Evolutionary conservation across 2,113 vertebrate species (phyloP).

Genomic region (Microcebus griseorufus): DNA sequence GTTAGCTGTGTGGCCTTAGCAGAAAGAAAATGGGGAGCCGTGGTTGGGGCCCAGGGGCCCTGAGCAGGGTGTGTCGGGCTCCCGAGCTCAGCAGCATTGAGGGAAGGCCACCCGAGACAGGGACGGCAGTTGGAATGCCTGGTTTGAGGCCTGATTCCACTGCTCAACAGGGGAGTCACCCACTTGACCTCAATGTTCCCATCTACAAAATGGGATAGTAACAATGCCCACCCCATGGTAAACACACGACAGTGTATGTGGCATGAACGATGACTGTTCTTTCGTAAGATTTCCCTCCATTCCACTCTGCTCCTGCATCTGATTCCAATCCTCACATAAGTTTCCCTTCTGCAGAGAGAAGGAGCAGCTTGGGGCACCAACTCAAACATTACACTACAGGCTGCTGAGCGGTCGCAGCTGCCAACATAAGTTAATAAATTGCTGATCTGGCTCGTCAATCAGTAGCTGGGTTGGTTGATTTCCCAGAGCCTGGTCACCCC

Average conservation of each 20-base stretch:
- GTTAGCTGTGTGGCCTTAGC: background rate
- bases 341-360: background rate
- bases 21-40: background rate
- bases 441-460: conserved; percentile 69
- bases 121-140: background rate
- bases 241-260: too few relatives aligned
- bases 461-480: conserved; percentile 65
- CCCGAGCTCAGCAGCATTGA: background rate
- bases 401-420: conserved; percentile 23
- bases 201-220: background rate
- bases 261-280: background rate
- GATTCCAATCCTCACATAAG: background rate
- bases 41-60: background rate
- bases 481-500: conserved; percentile 72
- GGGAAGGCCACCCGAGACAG: background rate
- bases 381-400: background rate
- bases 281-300: background rate
- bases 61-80: background rate
- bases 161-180: background rate
- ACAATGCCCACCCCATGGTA: too few relatives aligned
- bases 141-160: background rate
- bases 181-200: background rate
- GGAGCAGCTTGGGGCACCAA: background rate
- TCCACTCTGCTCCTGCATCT: background rate
- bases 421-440: conserved; percentile 72